Base-by-base conservation (phyloP, 2,797 vertebrate genomes). In the Psittacula echo region DNA sequence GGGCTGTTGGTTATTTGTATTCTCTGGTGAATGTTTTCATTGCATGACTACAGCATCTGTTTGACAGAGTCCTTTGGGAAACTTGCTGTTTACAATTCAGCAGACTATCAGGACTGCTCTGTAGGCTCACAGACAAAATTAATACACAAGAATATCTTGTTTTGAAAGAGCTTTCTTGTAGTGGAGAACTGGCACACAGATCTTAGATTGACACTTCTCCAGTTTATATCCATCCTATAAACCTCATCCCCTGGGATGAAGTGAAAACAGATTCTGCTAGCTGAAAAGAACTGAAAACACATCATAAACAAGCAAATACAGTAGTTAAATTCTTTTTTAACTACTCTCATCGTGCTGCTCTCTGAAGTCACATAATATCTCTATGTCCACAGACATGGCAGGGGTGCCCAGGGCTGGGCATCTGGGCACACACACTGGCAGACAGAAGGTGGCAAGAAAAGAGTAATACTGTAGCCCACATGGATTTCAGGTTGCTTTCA, bases 381-480 rank as follows among this genome's bases (percentile, higher is more conserved):
- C 30, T 0, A 2, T 48, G 12, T 26, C n/a, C 13, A 10, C 37
- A 68, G 74, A 50, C 0, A 1, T 23, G 32, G 50, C 56, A 18
- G 11, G 16, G 37, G 14, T 30, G 22, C 30, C 6, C 11, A 51
- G 9, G 60, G 34, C 21, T 24, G 4, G 7, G 41, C 51, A 54
- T 9, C 27, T 44, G 24, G 20, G 29, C 34, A 48, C 54, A 48
- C 54, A 20, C 5, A 48, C 11, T 30, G 42, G 48, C 53, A 84
- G 60, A 27, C 13, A 68, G 14, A 53, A 72, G 7, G 50, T 32
- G 11, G 32, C 34, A 66, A 56, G 34, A 48, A 80, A 32, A 18
- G 13, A 68, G 6, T 20, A 29, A 47, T 9, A n/a, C 41, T 27
- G 60, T 37, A 32, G 48, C 12, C n/a, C 32, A 73, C 27, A 10